These are phyloP conservation scores for Geophilus truncorum DNA, from an alignment of 2,888 invertebrate species.

Conservation along the genomic window DNA sequence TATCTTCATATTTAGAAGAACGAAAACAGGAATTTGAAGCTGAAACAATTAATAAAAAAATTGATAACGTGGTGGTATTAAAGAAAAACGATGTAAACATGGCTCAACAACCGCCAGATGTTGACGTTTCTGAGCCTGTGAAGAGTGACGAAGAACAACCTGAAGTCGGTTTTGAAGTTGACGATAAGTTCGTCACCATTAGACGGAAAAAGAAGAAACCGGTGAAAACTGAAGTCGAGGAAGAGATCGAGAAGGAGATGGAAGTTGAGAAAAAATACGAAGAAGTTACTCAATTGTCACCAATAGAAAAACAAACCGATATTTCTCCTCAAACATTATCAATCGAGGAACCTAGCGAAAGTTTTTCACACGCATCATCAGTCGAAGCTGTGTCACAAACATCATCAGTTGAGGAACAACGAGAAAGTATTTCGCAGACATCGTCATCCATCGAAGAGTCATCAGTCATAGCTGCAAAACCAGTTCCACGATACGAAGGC, in stretches of 20 bases:
- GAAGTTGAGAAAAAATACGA: not conserved
- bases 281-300: too few species aligned
- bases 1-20: not conserved
- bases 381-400: not conserved
- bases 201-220: not conserved
- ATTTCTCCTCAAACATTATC: not conserved
- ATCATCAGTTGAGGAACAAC: not conserved
- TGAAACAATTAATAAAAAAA: not conserved
- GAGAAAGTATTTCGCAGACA: not conserved
- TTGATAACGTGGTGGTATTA: too few species aligned
- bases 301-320: not conserved
- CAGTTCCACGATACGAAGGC: constrained; percentile 20
- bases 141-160: not conserved
- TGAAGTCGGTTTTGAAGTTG: not conserved
- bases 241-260: too few species aligned
- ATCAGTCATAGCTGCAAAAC: not conserved
- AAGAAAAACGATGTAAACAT: not conserved
- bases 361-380: not conserved
- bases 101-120: too few species aligned
- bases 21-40: not conserved
- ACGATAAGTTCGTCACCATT: not conserved
- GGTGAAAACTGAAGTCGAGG: not conserved
- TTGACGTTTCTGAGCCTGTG: not conserved
- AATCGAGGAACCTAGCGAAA: not conserved
- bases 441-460: not conserved